A percentile compares a stretch with the other conserved stretches of the same genome.
phyloP scores from a whole-genome alignment of 1,140 invertebrate genomes.

The Anastatus disparis region DNA sequence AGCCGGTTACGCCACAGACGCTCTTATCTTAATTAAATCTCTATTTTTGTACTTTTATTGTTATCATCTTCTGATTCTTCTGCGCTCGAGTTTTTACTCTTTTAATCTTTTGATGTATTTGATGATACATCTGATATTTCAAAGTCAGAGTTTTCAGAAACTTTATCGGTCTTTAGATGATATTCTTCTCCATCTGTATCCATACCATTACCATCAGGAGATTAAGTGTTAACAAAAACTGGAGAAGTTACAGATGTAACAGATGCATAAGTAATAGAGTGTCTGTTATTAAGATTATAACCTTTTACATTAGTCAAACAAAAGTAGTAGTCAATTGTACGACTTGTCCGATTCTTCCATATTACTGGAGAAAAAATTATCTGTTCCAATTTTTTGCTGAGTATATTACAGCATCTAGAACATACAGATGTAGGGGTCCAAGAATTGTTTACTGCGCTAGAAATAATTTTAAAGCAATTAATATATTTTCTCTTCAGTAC shows the following conservation, averaged over 20 bases:
- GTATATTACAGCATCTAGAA: not conserved
- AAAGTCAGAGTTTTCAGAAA: not conserved
- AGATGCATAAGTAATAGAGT: not conserved
- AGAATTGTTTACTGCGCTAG: not conserved
- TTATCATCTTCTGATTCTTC: not conserved
- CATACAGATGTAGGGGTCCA: not conserved
- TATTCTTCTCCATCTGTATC: not conserved
- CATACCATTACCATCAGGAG: not conserved
- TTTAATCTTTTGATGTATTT: not conserved
- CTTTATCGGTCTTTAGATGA: not conserved
- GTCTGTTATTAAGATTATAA: not conserved
- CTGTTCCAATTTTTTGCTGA: not conserved
- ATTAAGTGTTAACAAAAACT: not conserved
- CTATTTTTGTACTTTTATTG: conserved; percentile 15
- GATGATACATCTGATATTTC: not conserved
- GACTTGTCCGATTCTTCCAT: not conserved
- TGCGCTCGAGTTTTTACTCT: not conserved
- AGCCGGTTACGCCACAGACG: too few species aligned
- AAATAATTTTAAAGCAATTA: not conserved
- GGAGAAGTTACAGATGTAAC: not conserved
- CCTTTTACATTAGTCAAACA: not conserved
- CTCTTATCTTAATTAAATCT: too few species aligned
- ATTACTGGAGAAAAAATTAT: not conserved
- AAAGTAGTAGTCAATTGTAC: not conserved
- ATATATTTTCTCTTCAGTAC: not conserved